Base-by-base conservation (phyloP, 2,888 invertebrate genomes). In the Chaetoderma sp. region DNA sequence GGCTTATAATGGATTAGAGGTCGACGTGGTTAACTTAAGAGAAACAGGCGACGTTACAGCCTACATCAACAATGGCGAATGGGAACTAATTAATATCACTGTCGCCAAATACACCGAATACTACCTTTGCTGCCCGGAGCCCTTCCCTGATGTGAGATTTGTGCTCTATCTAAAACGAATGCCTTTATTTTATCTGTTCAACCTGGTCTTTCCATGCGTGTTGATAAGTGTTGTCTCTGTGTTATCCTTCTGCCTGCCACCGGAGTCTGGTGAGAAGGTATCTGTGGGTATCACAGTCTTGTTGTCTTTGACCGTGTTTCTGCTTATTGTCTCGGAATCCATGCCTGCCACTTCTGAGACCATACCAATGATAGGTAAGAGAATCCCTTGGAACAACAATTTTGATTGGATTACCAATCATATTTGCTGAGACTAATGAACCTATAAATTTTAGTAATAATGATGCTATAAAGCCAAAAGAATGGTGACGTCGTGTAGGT, bases 31-130 rank as follows among this genome's bases (percentile, higher is more conserved):
- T 16, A n/a, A 28, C 2, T 32, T 32, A 13, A 52, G 32, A 28
- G 32, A 4, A 8, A 13, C 28, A 30, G 52, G 52, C 2, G 52
- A 52, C 32, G n/a, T 16, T 2, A 32, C 18, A 3, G 28, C 28
- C 32, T 52, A 52, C 32, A 33, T 52, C 30, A 28, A 52, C 23
- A 52, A 52, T 33, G 52, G 52, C 4, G 52, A 52, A 52, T 52
- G 52, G 52, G 52, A 52, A 16, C 52, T 52, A 8, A 21, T 28
- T 5, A n/a, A 8, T n/a, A 18, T 52, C 4, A n/a, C 32, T 5
- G 52, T 30, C n/a, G 52, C 16, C 18, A 28, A 33, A 13, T 33
- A 52, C 32, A 74, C 71, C 0, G 2, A 18, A 16, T 1, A 18
- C 3, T 52, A 52, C 52, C 4, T 28, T n/a, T 28, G 52, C 3